Percentiles rank a stretch among this genome's conserved stretches.
These are phyloP conservation scores for Antrozous pallidus DNA, from an alignment of 2,797 vertebrate species.

Conservation along the genomic window DNA sequence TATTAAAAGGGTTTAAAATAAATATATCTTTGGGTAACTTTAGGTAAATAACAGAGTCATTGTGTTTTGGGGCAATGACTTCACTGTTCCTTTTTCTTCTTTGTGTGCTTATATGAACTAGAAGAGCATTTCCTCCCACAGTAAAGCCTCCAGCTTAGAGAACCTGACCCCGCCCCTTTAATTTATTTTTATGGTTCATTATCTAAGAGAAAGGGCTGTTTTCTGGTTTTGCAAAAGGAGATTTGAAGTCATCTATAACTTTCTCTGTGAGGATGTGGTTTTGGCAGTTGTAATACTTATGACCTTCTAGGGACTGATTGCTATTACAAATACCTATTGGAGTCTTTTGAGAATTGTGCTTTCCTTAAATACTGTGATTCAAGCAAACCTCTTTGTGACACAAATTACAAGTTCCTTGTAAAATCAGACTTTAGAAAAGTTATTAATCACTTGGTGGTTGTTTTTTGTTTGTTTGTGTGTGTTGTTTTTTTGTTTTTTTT, in stretches of 20 bases:
- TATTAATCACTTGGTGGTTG: background rate
- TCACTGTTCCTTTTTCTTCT: background rate
- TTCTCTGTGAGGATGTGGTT: background rate
- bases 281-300: background rate
- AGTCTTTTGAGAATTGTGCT: background rate
- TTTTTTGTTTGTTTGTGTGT: too few relatives aligned
- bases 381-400: background rate
- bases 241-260: background rate
- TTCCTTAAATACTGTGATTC: background rate
- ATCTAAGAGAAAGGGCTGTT: background rate
- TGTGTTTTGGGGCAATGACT: background rate
- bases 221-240: background rate
- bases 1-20: background rate
- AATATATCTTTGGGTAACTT: background rate
- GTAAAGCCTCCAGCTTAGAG: background rate
- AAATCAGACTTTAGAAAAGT: background rate
- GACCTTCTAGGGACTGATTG: background rate
- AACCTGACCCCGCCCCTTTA: background rate
- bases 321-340: background rate
- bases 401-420: background rate
- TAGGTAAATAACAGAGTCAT: background rate
- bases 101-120: background rate
- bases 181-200: background rate
- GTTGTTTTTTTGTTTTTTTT: background rate
- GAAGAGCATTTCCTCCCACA: background rate